phyloP scores from a whole-genome alignment of 2,888 invertebrate species.

The Agapostemon virescens region DNA sequence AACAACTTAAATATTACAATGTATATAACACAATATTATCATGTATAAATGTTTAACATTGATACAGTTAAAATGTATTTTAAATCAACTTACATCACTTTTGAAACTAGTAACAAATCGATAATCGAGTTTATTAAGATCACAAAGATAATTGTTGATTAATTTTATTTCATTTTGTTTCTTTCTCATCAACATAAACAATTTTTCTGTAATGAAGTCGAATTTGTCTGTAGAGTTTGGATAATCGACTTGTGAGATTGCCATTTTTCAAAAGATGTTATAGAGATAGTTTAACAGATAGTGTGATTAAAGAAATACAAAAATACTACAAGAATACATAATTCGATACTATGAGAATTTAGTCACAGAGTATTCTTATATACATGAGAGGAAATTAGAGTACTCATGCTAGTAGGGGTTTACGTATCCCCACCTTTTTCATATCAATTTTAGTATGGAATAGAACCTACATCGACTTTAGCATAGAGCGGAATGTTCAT shows the following conservation, averaged over 20 bases:
- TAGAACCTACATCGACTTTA: too few species aligned
- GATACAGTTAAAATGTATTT: neutral
- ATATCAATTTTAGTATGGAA: too few species aligned
- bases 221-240: constrained; percentile 62
- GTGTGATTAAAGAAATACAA: neutral
- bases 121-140: constrained; percentile 85
- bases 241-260: constrained; percentile 15
- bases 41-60: neutral
- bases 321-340: neutral
- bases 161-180: constrained; percentile 69
- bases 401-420: too few species aligned
- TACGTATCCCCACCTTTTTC: too few species aligned
- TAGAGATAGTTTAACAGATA: neutral
- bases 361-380: neutral
- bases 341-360: neutral
- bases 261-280: constrained; percentile 23
- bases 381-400: too few species aligned
- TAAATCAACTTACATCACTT: constrained; percentile 77
- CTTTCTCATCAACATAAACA: constrained; percentile 66
- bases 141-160: constrained; percentile 83
- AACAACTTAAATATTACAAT: neutral
- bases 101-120: constrained; percentile 81
- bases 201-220: constrained; percentile 65
- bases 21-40: neutral
- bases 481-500: too few species aligned